Evolutionary conservation across 53 echinoderm and acorn worm species (phyloP).

Genomic region (Zoroaster sp.): DNA sequence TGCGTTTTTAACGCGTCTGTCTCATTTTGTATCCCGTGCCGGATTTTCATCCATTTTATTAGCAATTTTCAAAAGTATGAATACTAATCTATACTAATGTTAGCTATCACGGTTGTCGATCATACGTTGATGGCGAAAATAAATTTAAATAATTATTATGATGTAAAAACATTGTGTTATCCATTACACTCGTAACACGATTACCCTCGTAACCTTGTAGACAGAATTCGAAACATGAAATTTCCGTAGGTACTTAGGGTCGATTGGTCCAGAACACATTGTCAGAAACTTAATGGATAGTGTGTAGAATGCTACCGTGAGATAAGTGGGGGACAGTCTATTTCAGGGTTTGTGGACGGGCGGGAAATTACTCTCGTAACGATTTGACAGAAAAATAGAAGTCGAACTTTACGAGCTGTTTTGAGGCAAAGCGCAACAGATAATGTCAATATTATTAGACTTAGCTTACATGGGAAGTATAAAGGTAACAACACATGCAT

Average conservation of each 20-base stretch:
- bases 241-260: neutral
- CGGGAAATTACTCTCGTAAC: neutral
- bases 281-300: neutral
- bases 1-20: neutral
- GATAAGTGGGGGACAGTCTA: neutral
- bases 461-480: neutral
- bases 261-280: neutral
- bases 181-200: neutral
- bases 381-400: neutral
- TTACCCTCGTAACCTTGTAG: neutral
- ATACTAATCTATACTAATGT: neutral
- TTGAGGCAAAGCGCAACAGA: neutral
- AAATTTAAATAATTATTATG: neutral
- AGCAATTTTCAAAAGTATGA: neutral
- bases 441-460: neutral
- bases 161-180: neutral
- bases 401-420: neutral
- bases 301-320: neutral
- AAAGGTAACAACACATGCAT: neutral
- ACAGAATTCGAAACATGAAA: constrained; percentile 21
- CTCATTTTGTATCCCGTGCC: neutral
- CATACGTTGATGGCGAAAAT: neutral
- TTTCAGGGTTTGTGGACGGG: neutral
- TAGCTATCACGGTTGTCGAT: neutral
- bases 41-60: neutral